These are phyloP conservation scores for Beaufortia kweichowensis DNA, from an alignment of 2,113 vertebrate genomes.

Conservation along the genomic window DNA sequence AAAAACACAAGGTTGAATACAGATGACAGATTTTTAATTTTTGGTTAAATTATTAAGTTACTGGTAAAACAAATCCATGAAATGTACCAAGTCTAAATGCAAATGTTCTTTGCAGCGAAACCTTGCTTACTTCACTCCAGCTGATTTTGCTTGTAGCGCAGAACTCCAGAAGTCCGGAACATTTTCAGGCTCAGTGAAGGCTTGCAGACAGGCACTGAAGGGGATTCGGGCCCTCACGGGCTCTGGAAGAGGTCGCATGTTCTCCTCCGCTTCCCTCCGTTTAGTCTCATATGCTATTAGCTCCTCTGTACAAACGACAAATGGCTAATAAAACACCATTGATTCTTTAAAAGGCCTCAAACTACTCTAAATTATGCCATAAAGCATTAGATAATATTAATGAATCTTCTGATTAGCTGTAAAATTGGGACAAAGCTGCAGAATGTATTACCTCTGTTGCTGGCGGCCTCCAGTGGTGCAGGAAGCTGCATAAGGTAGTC, in stretches of 20 bases:
- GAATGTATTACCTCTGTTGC: slow-evolving; percentile 84
- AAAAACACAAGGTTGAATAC: no score
- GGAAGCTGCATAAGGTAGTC: slow-evolving; percentile 96
- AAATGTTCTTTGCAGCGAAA: background rate
- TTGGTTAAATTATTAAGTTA: background rate
- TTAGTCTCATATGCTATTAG: slow-evolving; percentile 88
- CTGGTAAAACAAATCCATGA: no score
- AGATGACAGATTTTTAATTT: background rate
- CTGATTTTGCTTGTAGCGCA: slow-evolving; percentile 95
- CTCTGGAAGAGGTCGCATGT: slow-evolving; percentile 82
- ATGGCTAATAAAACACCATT: background rate
- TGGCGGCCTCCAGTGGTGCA: slow-evolving; percentile 86
- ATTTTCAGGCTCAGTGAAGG: slow-evolving; percentile 92
- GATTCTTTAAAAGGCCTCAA: background rate
- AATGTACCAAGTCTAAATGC: no score
- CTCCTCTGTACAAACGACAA: slow-evolving; percentile 81
- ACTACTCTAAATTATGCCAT: background rate
- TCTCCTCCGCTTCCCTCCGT: slow-evolving; percentile 86
- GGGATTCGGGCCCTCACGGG: slow-evolving; percentile 89
- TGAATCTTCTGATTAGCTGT: no score
- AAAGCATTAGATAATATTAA: no score
- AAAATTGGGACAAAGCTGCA: background rate
- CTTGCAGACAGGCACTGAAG: slow-evolving; percentile 93
- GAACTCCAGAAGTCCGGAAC: slow-evolving; percentile 98
- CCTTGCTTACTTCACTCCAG: slow-evolving; percentile 89